Conservation (phyloP, 2,888 invertebrate species). For the Drosophila birchii region DNA sequence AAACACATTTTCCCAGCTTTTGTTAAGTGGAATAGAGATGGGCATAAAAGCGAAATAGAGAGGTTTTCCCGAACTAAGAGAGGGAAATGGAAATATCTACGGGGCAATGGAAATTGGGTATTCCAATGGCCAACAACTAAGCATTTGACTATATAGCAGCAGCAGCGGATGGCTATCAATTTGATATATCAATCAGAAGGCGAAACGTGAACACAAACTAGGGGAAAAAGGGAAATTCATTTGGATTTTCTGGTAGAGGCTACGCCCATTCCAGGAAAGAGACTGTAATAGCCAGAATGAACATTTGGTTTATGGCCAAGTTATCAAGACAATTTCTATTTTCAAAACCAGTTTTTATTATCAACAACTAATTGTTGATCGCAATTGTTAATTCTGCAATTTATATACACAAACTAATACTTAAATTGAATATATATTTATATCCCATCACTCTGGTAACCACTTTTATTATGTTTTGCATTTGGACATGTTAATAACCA, state of each 20-base stretch:
- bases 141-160: conserved; percentile 50
- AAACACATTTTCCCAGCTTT: conserved; percentile 36
- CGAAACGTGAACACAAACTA: neutral
- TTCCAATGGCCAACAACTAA: conserved; percentile 50
- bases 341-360: neutral
- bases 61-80: neutral
- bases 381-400: no score
- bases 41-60: conserved; percentile 25
- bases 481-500: conserved; percentile 10
- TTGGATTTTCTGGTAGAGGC: conserved; percentile 5
- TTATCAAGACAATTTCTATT: neutral
- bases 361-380: neutral
- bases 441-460: neutral
- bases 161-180: conserved; percentile 64
- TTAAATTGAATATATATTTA: no score
- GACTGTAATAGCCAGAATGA: conserved; percentile 11
- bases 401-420: no score
- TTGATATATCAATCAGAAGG: conserved; percentile 74
- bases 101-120: conserved; percentile 33
- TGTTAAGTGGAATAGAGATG: conserved; percentile 38
- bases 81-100: conserved; percentile 17
- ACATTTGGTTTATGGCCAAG: conserved; percentile 4
- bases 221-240: conserved; percentile 21
- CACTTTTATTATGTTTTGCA: neutral
- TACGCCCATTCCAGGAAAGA: neutral